Evolutionary conservation across 2,113 vertebrate genomes (phyloP), one percentile per base, ranked within the genome.

Genomic region (Brachypteracias leptosomus): DNA sequence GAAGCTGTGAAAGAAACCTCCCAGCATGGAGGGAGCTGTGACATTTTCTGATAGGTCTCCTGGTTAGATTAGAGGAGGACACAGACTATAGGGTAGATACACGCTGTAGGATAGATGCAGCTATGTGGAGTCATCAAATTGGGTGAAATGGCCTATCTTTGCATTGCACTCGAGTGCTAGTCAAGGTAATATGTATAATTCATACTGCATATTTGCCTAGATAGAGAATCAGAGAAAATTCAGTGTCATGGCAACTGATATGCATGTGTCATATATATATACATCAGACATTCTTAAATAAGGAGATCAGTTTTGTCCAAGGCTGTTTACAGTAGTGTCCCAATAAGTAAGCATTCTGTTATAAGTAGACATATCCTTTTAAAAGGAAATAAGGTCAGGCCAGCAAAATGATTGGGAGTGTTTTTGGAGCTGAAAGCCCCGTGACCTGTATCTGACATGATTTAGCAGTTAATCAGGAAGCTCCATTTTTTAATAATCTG

Each of bases 391-490:
- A 61, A 71, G 19, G 14, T 61, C 63, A 54, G 77, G 21, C 19
- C 33, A 78, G 29, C 24, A 80, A 81, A 91, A 73, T 38, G 5
- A 54, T 73, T 35, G 20, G 21, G 21, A 35, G 10, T 25, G 8
- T 44, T 42, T 58, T 78, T 55, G 40, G 25, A 19, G 11, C 13
- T 70, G 42, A 74, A 26, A 57, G 13, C 16, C 13, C 13, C 16
- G 8, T 84, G 49, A 94, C 40, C 65, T 10, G 1, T 62, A 71
- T 73, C 52, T 68, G 42, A 74, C 18, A 42, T 1, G 8, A 62
- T 90, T 88, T 90, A 71, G 24, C 19, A 74, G 67, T 90, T 87
- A 89, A 93, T 88, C 74, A 85, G 44, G 40, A 89, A 71, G n/a
- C 51, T 79, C n/a, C 68, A 72, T 71, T 89, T 85, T 54, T 1